These are phyloP conservation scores for Ormyrus pomaceus DNA, from an alignment of 2,888 invertebrate species.

Conservation along the genomic window DNA sequence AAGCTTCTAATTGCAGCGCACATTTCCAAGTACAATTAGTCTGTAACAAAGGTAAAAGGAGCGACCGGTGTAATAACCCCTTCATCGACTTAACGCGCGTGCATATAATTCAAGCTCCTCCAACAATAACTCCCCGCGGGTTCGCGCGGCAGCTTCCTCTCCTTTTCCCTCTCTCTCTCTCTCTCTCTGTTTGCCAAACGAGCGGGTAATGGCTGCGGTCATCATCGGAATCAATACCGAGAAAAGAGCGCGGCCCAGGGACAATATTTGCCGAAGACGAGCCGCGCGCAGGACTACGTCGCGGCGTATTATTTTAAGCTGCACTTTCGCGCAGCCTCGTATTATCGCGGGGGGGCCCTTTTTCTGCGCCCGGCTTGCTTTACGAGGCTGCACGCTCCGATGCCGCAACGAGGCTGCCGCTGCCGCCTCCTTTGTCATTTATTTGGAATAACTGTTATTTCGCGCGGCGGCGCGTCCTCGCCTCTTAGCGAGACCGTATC, in stretches of 20 bases:
- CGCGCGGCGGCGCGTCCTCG: not conserved
- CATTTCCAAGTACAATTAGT: constrained; percentile 53
- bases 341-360: not conserved
- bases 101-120: constrained; percentile 5
- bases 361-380: not conserved
- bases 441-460: constrained; percentile 47
- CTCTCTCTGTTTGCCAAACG: constrained; percentile 1
- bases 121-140: no score
- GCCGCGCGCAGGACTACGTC: not conserved
- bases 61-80: constrained; percentile 21
- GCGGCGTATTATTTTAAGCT: constrained; percentile 46
- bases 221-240: constrained; percentile 52
- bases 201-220: constrained; percentile 11
- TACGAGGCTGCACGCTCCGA: no score
- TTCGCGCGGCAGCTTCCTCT: no score
- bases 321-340: not conserved
- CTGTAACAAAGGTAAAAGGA: constrained; percentile 34
- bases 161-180: no score
- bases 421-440: constrained; percentile 24
- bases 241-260: constrained; percentile 54
- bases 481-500: not conserved
- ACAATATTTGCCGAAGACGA: constrained; percentile 61
- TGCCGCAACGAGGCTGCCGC: no score
- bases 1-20: constrained; percentile 31
- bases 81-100: not conserved